phyloP scores from a whole-genome alignment of 2,797 vertebrate species.

The Clarias pachynema region DNA sequence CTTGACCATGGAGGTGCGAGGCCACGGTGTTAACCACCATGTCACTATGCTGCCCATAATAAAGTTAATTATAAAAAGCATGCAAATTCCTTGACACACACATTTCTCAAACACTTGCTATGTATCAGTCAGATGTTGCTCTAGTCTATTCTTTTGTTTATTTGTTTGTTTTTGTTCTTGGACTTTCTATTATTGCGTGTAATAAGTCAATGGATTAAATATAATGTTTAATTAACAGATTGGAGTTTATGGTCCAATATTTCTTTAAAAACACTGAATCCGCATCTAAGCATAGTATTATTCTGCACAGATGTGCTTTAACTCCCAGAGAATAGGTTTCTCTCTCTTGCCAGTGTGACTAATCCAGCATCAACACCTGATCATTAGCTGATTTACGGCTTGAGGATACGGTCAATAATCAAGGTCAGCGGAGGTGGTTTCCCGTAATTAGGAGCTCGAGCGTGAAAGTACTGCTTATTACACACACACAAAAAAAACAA shows the following conservation, averaged over 20 bases:
- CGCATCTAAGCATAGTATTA: neutral
- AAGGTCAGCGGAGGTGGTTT: constrained; percentile 31
- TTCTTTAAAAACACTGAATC: neutral
- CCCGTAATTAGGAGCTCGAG: constrained; percentile 11
- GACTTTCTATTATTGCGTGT: neutral
- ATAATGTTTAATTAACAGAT: neutral
- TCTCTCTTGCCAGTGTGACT: neutral
- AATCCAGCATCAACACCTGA: constrained; percentile 36
- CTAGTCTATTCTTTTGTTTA: neutral
- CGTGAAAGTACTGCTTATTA: constrained; percentile 11
- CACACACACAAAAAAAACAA: neutral
- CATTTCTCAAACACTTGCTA: too few species aligned
- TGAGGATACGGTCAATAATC: neutral
- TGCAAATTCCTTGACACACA: neutral
- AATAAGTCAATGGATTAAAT: neutral
- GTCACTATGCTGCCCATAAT: too few species aligned
- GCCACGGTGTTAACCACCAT: too few species aligned
- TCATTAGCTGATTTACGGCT: constrained; percentile 43
- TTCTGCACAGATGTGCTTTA: neutral
- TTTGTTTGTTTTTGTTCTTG: neutral
- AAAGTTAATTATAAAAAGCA: too few species aligned
- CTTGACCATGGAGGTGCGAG: too few species aligned
- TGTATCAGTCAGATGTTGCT: neutral
- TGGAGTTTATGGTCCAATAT: neutral
- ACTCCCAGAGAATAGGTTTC: neutral